Percentiles rank a stretch among this genome's conserved stretches.
phyloP scores from a whole-genome alignment of 1,140 invertebrate species.

The Ditylenchus dipsaci region DNA sequence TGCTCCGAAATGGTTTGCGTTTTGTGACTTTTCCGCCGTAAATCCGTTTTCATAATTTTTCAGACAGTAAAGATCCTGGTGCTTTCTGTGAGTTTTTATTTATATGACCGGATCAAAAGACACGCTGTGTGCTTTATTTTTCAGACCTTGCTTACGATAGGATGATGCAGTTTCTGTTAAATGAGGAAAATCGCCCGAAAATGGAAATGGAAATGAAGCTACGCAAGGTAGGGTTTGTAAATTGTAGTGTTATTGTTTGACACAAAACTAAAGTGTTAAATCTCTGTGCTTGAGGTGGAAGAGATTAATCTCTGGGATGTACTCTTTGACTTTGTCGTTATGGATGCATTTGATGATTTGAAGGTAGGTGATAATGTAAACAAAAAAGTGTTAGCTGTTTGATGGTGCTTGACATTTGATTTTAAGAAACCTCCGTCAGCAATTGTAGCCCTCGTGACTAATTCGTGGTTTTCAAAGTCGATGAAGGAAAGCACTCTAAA shows the following conservation, averaged over 20 bases:
- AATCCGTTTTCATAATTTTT: too few relatives aligned
- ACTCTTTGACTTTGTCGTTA: slow-evolving; percentile 40
- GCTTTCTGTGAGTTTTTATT: slow-evolving; percentile 25
- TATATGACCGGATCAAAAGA: background rate
- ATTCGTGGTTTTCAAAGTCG: slow-evolving; percentile 28
- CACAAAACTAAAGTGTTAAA: background rate
- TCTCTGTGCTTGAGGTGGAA: slow-evolving; percentile 28
- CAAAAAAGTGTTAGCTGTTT: too few relatives aligned
- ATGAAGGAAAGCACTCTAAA: slow-evolving; percentile 44
- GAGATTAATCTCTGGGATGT: slow-evolving; percentile 44
- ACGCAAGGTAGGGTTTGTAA: slow-evolving; percentile 28
- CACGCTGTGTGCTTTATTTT: background rate
- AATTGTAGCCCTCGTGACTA: slow-evolving; percentile 35
- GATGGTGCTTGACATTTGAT: slow-evolving; percentile 32
- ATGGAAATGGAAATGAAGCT: slow-evolving; percentile 27
- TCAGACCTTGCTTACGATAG: slow-evolving; percentile 33
- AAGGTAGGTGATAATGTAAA: background rate
- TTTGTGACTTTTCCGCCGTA: too few relatives aligned
- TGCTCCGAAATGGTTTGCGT: slow-evolving; percentile 28
- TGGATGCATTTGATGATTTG: slow-evolving; percentile 37
- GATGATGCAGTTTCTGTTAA: slow-evolving; percentile 38
- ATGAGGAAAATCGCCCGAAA: slow-evolving; percentile 35
- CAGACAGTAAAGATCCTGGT: slow-evolving; percentile 36
- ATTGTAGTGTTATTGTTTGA: slow-evolving; percentile 4
- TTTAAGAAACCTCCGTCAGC: slow-evolving; percentile 41